phyloP scores from a whole-genome alignment of 2,888 invertebrate species.

The Hipparchia sbordonii region DNA sequence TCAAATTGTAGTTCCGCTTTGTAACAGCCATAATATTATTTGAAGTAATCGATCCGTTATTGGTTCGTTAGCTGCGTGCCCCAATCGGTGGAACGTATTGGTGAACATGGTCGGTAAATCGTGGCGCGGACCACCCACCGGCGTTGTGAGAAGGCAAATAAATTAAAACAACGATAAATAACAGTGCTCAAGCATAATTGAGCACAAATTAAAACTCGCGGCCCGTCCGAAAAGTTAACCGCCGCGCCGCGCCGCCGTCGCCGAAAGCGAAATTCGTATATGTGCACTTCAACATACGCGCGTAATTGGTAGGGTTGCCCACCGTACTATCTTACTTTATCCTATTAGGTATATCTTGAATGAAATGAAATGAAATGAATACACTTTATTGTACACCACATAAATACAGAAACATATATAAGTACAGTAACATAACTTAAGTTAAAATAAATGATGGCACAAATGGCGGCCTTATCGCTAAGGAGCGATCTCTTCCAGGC shows the following conservation, averaged over 20 bases:
- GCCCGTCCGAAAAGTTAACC: conserved; percentile 79
- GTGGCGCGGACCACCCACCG: conserved; percentile 80
- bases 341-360: no score
- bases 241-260: conserved; percentile 58
- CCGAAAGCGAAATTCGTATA: conserved; percentile 77
- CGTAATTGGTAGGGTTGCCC: conserved; percentile 6
- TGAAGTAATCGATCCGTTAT: conserved; percentile 38
- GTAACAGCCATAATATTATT: conserved; percentile 38
- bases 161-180: conserved; percentile 82
- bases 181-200: conserved; percentile 81
- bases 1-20: conserved; percentile 35
- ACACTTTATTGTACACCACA: no score
- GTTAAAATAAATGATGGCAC: no score
- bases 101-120: conserved; percentile 74
- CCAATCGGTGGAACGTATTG: conserved; percentile 77
- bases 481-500: no score
- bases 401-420: no score
- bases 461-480: no score
- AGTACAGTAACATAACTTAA: no score
- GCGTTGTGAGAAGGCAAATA: conserved; percentile 77
- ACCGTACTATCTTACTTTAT: no score
- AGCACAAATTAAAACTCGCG: conserved; percentile 82
- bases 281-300: conserved; percentile 37
- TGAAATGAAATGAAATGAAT: no score
- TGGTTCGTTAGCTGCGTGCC: conserved; percentile 52